A percentile compares a stretch with the other conserved stretches of the same genome.
phyloP scores from a whole-genome alignment of 1,140 invertebrate genomes.

The Mesaphorura yosii region DNA sequence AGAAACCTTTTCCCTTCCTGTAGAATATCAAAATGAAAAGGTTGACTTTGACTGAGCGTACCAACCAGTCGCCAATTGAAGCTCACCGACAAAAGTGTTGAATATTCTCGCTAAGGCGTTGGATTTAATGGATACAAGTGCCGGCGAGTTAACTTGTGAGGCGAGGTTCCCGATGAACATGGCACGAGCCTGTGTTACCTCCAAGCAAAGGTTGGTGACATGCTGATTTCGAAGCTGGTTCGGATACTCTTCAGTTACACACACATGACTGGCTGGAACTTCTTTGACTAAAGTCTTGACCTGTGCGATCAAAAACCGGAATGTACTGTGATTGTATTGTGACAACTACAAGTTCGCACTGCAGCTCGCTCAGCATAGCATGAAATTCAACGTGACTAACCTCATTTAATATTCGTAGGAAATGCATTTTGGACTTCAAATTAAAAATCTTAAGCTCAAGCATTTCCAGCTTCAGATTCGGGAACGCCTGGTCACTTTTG shows the following conservation, averaged over 20 bases:
- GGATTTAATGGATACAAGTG: conserved; percentile 19
- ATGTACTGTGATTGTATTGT: neutral
- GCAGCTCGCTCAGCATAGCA: neutral
- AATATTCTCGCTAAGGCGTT: conserved; percentile 19
- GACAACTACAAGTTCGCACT: neutral
- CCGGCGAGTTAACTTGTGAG: conserved; percentile 2
- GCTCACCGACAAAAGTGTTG: conserved; percentile 23
- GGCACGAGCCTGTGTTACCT: conserved; percentile 15
- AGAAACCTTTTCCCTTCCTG: conserved; percentile 26
- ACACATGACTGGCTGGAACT: conserved; percentile 15
- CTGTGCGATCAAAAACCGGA: conserved; percentile 1
- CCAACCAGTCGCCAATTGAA: neutral
- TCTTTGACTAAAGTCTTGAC: conserved; percentile 3
- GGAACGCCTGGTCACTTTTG: too few species aligned
- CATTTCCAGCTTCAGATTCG: neutral
- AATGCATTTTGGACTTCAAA: conserved; percentile 15
- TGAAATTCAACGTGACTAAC: conserved; percentile 4
- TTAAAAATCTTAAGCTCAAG: neutral
- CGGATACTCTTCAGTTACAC: conserved; percentile 15
- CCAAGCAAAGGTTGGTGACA: conserved; percentile 14
- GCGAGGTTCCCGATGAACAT: conserved; percentile 18
- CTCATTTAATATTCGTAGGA: conserved; percentile 10
- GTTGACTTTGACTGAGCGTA: too few species aligned
- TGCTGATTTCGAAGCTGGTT: neutral
- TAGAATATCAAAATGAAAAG: conserved; percentile 1